These are phyloP conservation scores for Oreochromis tanganicae DNA, from an alignment of 2,113 vertebrate species.

Conservation along the genomic window DNA sequence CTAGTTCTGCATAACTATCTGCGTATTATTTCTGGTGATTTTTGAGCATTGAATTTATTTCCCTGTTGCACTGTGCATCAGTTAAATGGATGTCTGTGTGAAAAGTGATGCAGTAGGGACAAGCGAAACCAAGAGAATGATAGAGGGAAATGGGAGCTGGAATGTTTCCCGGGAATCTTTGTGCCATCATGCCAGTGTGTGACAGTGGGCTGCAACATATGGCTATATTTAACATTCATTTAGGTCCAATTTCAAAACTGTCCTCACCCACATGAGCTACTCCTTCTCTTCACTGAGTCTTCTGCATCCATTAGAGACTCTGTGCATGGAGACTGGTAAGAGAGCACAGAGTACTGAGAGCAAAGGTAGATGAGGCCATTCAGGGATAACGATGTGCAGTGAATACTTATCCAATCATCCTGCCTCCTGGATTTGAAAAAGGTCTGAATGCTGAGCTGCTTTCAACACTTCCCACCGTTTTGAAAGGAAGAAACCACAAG, in stretches of 20 bases:
- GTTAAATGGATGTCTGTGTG: conserved; percentile 2
- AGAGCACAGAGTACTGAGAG: conserved; percentile 21
- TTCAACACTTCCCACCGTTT: conserved; percentile 7
- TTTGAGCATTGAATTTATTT: conserved; percentile 15
- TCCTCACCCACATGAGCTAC: not conserved
- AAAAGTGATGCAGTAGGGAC: not conserved
- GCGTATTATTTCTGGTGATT: conserved; percentile 16
- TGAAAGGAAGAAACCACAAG: conserved; percentile 13
- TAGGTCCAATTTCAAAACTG: conserved; percentile 6
- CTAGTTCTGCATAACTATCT: not conserved
- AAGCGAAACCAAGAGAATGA: not conserved
- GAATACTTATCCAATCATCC: conserved; percentile 55
- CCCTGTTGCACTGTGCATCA: not conserved
- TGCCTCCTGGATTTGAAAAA: conserved; percentile 45
- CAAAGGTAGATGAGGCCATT: conserved; percentile 47
- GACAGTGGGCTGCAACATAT: not conserved
- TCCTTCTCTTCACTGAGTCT: not conserved
- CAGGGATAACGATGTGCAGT: conserved; percentile 36
- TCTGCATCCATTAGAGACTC: conserved; percentile 26
- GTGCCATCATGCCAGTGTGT: not conserved
- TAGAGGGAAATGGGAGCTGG: not conserved
- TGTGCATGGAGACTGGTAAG: conserved; percentile 20
- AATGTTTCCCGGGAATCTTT: not conserved
- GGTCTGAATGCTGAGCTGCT: conserved; percentile 27
- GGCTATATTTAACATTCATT: conserved; percentile 16